phyloP scores from a whole-genome alignment of 2,113 vertebrate genomes.

The Athene noctua region DNA sequence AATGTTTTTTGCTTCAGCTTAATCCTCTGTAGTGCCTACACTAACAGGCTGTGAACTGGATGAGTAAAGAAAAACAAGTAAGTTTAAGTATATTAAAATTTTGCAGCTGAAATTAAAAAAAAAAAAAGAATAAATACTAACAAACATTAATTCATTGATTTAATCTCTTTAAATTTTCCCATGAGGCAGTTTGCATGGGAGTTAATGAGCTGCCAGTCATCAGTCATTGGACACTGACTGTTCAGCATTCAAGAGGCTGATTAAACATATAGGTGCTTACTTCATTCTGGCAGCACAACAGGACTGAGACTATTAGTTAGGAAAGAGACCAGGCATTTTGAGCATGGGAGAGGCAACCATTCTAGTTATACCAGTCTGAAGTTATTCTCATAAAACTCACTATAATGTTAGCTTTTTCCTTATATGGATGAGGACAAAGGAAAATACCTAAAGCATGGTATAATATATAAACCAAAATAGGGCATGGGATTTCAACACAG shows the following conservation, averaged over 20 bases:
- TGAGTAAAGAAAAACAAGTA: neutral
- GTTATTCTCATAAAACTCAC: constrained; percentile 6
- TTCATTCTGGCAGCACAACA: neutral
- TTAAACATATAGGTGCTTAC: neutral
- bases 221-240: neutral
- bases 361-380: constrained; percentile 1
- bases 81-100: neutral
- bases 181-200: neutral
- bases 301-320: neutral
- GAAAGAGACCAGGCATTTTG: neutral
- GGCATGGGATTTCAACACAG: neutral
- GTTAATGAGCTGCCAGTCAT: neutral
- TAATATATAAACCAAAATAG: neutral
- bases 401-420: neutral
- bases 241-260: neutral
- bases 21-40: neutral
- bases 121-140: neutral
- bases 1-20: neutral
- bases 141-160: neutral
- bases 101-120: neutral
- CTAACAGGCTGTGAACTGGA: neutral
- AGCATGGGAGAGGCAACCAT: neutral
- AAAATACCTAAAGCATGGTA: neutral
- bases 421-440: neutral
- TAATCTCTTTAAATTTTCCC: neutral